These are phyloP conservation scores for Merops nubicus DNA, from an alignment of 2,113 vertebrate species.

Conservation along the genomic window DNA sequence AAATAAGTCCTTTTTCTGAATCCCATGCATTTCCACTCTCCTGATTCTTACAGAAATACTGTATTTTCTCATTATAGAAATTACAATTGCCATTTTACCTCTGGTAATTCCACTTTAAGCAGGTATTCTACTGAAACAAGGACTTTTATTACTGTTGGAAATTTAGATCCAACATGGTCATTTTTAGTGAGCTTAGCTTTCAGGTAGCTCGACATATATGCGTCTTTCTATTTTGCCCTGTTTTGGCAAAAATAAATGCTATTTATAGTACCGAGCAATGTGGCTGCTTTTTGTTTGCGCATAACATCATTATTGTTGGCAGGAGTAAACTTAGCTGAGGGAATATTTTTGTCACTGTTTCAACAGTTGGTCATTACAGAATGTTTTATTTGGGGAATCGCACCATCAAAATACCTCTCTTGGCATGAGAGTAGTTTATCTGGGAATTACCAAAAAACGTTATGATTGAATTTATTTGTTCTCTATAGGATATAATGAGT, in stretches of 20 bases:
- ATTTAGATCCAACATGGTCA: neutral
- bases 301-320: neutral
- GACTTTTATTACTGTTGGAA: neutral
- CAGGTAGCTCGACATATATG: neutral
- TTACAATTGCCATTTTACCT: neutral
- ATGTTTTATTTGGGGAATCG: neutral
- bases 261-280: neutral
- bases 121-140: neutral
- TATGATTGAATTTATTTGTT: neutral
- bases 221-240: neutral
- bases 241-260: neutral
- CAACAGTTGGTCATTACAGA: neutral
- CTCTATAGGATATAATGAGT: neutral
- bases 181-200: neutral
- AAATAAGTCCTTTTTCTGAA: neutral
- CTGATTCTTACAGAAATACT: neutral
- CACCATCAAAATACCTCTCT: neutral
- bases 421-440: neutral
- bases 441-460: neutral
- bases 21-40: neutral
- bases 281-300: neutral
- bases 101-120: neutral
- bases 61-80: neutral
- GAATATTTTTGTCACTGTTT: conserved; percentile 6
- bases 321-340: neutral